Percentiles rank a stretch among this genome's conserved stretches.
phyloP scores from a whole-genome alignment of 2,797 vertebrate species.

The Varecia variegata region DNA sequence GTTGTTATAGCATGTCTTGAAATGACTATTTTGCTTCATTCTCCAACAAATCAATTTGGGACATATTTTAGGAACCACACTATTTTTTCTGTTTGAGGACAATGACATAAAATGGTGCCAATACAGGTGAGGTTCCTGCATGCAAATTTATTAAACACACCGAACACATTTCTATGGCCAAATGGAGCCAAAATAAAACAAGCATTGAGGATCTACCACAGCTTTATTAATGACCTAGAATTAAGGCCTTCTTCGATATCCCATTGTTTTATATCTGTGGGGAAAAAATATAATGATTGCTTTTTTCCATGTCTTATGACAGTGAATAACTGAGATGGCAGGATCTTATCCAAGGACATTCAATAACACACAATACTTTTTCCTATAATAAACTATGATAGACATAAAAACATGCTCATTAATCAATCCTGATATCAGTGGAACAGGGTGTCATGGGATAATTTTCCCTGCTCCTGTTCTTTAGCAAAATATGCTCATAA shows the following conservation, averaged over 20 bases:
- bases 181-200: neutral
- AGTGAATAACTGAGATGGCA: neutral
- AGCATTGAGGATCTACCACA: rapidly evolving
- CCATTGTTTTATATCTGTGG: neutral
- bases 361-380: neutral
- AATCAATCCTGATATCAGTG: neutral
- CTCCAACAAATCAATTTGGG: neutral
- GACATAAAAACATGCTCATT: neutral
- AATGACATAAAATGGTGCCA: neutral
- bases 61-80: neutral
- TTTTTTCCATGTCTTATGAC: neutral
- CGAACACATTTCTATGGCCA: neutral
- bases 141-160: neutral
- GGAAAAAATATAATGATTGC: neutral
- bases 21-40: neutral
- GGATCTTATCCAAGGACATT: neutral
- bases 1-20: neutral
- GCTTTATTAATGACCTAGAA: neutral
- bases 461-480: neutral
- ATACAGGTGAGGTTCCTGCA: neutral
- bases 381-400: neutral
- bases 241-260: neutral
- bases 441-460: neutral
- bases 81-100: neutral
- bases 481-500: neutral